Base-by-base conservation (phyloP, 2,113 vertebrate species). In the Halcyon malimbica region DNA sequence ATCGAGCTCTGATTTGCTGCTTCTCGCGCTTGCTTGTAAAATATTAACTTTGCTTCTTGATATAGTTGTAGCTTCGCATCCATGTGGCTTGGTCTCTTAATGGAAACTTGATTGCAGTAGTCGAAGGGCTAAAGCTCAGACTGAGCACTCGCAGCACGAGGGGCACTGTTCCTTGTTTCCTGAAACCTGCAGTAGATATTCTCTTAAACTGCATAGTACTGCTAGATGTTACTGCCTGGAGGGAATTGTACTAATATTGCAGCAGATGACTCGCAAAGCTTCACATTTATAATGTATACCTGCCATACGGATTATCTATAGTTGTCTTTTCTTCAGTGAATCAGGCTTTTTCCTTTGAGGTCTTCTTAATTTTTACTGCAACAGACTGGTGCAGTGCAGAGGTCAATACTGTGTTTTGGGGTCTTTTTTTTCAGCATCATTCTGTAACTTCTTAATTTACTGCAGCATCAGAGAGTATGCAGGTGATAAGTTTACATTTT, bases 121-220 rank as follows among this genome's bases (percentile, higher is more conserved):
- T 33, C 1, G 7, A 29, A 59, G 26, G 29, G 18, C 63, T 57
- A 16, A 51, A 17, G 26, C 20, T 71, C 31, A 42, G 1, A 6
- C 20, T 5, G 41, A 46, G 12, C 2, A 6, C 11, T 4, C 5
- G 3, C 19, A 9, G 53, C 16, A 37, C 29, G 24, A 11, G 33
- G n/a, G n/a, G 13, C 37, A 10, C 0, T 1, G 2, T 4, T 4
- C 13, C 37, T 46, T 3, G 42, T 16, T 28, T 37, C 51, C 19
- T 56, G 84, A 28, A 54, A 42, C 16, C 16, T 39, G 31, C 54
- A 15, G 10, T 6, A 14, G 23, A 12, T 11, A 9, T 13, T 29
- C n/a, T 62, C 9, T 51, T 20, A 35, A 39, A 12, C 19, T 15
- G 44, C 16, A 1, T 3, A 1, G 14, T 23, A 13, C 5, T 18